Conservation (phyloP, 2,113 vertebrate species). For the Ellobius talpinus region DNA sequence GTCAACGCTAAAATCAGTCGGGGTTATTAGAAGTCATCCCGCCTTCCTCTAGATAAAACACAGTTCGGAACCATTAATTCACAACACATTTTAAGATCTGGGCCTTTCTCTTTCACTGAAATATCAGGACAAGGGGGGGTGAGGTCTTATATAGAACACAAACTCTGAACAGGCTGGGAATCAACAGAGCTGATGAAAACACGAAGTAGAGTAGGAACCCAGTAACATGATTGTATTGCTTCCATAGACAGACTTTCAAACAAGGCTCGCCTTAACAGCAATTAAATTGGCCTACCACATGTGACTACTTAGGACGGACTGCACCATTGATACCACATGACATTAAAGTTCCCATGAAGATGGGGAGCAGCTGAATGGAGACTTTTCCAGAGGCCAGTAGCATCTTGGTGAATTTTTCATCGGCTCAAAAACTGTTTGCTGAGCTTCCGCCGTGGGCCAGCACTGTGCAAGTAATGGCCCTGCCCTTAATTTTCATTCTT, state of each 20-base stretch:
- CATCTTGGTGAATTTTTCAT: slow-evolving; percentile 6
- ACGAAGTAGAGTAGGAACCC: slow-evolving; percentile 20
- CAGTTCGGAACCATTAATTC: slow-evolving; percentile 30
- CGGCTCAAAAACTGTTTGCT: background rate
- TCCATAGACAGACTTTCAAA: slow-evolving; percentile 6
- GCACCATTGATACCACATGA: background rate
- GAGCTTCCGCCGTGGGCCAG: background rate
- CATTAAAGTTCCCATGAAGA: slow-evolving; percentile 5
- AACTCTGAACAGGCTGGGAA: slow-evolving; percentile 14
- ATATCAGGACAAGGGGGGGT: slow-evolving; percentile 3
- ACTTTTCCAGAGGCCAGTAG: slow-evolving; percentile 4
- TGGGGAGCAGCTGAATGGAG: background rate
- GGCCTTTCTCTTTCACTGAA: slow-evolving; percentile 17
- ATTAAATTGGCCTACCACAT: background rate
- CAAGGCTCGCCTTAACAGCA: background rate
- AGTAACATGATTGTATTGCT: background rate
- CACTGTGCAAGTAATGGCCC: background rate
- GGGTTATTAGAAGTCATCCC: slow-evolving; percentile 86
- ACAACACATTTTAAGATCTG: slow-evolving; percentile 8
- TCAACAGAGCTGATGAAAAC: slow-evolving; percentile 48
- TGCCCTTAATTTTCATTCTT: slow-evolving; percentile 22
- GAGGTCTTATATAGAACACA: slow-evolving; percentile 17
- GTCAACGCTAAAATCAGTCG: slow-evolving; percentile 78
- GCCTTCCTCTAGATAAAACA: slow-evolving; percentile 70
- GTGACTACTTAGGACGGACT: slow-evolving; percentile 41